phyloP scores from a whole-genome alignment of 2,797 vertebrate species.

The Thripadectes ignobilis region DNA sequence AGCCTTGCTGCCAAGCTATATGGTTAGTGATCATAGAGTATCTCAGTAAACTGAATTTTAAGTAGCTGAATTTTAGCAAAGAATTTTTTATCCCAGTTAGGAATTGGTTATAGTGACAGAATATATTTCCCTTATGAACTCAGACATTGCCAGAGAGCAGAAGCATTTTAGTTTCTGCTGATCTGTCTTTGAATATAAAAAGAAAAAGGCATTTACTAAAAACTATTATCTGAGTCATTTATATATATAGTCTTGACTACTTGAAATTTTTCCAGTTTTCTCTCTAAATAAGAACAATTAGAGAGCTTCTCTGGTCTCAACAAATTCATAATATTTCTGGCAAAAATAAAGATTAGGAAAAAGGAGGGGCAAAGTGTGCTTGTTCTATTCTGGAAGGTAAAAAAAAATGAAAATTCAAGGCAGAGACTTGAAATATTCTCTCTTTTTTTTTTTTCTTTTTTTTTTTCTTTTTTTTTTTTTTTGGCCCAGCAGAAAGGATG shows the following conservation, averaged over 20 bases:
- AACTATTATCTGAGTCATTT: constrained; percentile 57
- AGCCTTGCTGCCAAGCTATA: constrained; percentile 40
- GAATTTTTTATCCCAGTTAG: constrained; percentile 55
- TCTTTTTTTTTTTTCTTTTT: not conserved
- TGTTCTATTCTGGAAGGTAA: not conserved
- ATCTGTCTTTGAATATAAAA: constrained; percentile 40
- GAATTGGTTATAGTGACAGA: constrained; percentile 50
- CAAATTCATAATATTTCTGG: not conserved
- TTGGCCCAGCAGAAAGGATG: not conserved
- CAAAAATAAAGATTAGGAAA: not conserved
- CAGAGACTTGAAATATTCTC: not conserved
- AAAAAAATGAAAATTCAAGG: not conserved
- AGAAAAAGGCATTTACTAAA: constrained; percentile 61
- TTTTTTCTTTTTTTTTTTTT: not conserved
- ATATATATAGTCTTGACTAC: constrained; percentile 16
- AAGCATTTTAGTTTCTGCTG: constrained; percentile 47
- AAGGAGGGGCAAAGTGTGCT: not conserved
- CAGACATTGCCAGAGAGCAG: constrained; percentile 46
- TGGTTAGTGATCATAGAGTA: constrained; percentile 49
- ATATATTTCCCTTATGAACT: constrained; percentile 59
- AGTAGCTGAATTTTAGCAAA: constrained; percentile 53
- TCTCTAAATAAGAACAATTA: constrained; percentile 49
- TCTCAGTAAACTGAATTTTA: constrained; percentile 65
- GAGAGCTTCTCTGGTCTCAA: not conserved
- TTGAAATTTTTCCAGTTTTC: constrained; percentile 43